Base-by-base conservation (phyloP, 2,797 vertebrate species). In the Salarias fasciatus region DNA sequence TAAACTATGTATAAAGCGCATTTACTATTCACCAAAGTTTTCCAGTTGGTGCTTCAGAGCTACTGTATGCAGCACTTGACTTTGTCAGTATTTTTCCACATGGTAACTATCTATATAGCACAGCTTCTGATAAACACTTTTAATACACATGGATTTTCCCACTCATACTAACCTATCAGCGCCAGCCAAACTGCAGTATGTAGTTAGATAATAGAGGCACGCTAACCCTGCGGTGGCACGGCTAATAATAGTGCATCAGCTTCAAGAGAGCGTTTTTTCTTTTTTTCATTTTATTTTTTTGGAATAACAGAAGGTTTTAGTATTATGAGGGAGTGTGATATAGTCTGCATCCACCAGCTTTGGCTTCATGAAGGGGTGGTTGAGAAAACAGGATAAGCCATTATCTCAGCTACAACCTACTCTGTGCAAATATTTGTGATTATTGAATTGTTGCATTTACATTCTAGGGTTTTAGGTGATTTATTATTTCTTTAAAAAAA, bases 151-250 rank as follows among this genome's bases (percentile, higher is more conserved):
- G 84, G 88, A 88, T 90, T 86, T 89, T 88, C 86, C 86, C 81
- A 84, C 85, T 84, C 79, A 63, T 81, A 73, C 65, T 80, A 72
- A 77, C 79, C 73, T 89, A 91, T 91, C 90, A 75, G 83, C 65
- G 37, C 44, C 67, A 62, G 82, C 75, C 80, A 79, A 84, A 86
- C 86, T 83, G 76, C 82, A 88, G 83, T 66, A 84, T 77, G 86
- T 75, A 80, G 87, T 89, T 82, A 88, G 91, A 92, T 92, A 91
- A 89, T 83, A 53, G 75, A 79, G 83, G 77, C 86, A 88, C 62
- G 79, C 84, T 86, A 86, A 77, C 75, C 83, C 83, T 71, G 84
- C 24, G 44, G 81, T 87, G 78, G 73, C 76, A 75, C 14, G 3
- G 69, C 87, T 90, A 91, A 91, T 87, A 92, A 92, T 89, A 92